Evolutionary conservation across 2,113 vertebrate species (phyloP).

Genomic region (Gavialis gangeticus): DNA sequence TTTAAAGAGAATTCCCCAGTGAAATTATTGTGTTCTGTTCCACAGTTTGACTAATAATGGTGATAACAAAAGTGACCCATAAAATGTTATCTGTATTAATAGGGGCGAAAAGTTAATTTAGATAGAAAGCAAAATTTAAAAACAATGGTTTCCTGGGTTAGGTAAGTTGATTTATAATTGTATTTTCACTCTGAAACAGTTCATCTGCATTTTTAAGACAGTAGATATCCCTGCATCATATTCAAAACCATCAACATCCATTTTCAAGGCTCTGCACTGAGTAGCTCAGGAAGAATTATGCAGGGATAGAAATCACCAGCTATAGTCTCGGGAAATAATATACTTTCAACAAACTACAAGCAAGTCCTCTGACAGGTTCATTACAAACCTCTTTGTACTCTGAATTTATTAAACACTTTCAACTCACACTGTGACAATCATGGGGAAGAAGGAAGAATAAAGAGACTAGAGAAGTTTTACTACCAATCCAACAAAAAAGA

Average conservation of each 20-base stretch:
- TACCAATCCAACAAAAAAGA: slow-evolving; percentile 14
- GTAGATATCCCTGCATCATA: background rate
- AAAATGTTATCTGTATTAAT: background rate
- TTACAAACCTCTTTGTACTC: slow-evolving; percentile 54
- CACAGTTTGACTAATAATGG: no score
- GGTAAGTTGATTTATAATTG: slow-evolving; percentile 13
- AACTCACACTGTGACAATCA: slow-evolving; percentile 47
- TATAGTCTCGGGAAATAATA: slow-evolving; percentile 55
- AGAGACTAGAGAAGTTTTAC: background rate
- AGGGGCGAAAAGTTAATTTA: background rate
- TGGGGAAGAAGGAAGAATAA: background rate
- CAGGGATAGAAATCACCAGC: slow-evolving; percentile 27
- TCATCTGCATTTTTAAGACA: background rate
- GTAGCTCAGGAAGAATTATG: slow-evolving; percentile 42
- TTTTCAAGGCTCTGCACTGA: slow-evolving; percentile 36
- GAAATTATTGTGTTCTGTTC: no score
- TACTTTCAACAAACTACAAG: slow-evolving; percentile 59
- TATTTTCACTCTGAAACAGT: background rate
- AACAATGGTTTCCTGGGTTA: background rate
- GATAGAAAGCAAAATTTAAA: background rate
- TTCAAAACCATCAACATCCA: slow-evolving; percentile 34
- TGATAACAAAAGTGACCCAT: no score
- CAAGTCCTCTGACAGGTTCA: slow-evolving; percentile 54
- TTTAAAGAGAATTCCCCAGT: no score
- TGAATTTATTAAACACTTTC: slow-evolving; percentile 62